phyloP scores from a whole-genome alignment of 2,113 vertebrate genomes.

The Limanda limanda region DNA sequence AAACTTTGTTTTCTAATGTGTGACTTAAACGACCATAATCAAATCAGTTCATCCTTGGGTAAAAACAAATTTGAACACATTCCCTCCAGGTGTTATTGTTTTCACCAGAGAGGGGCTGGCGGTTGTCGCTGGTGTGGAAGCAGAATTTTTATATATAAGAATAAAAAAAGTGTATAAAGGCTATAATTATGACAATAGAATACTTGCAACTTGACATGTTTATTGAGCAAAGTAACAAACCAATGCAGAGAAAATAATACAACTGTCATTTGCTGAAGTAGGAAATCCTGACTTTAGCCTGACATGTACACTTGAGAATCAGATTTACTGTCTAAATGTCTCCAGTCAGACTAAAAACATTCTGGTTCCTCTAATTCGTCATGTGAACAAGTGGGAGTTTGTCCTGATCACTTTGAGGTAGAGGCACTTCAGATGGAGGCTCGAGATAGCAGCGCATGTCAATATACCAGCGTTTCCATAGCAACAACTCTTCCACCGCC shows the following conservation, averaged over 20 bases:
- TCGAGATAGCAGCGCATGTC: slow-evolving; percentile 41
- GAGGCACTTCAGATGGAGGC: slow-evolving; percentile 60
- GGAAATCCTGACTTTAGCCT: not conserved
- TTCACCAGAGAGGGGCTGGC: too few species aligned
- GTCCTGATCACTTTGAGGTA: slow-evolving; percentile 44
- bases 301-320: slow-evolving; percentile 10
- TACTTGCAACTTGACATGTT: slow-evolving; percentile 34
- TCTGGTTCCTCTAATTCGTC: not conserved
- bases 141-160: too few species aligned
- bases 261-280: not conserved
- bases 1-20: too few species aligned
- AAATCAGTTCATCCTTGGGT: too few species aligned
- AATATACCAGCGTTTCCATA: slow-evolving; percentile 1
- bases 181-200: not conserved
- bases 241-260: slow-evolving; percentile 17
- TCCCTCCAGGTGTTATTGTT: too few species aligned
- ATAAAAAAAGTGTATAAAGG: not conserved
- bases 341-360: not conserved
- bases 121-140: too few species aligned
- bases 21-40: too few species aligned
- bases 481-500: not conserved
- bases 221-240: slow-evolving; percentile 64
- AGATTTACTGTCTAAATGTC: slow-evolving; percentile 1
- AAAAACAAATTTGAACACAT: too few species aligned
- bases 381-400: slow-evolving; percentile 11